phyloP scores from a whole-genome alignment of 2,888 invertebrate species.

The Adelphocoris suturalis region DNA sequence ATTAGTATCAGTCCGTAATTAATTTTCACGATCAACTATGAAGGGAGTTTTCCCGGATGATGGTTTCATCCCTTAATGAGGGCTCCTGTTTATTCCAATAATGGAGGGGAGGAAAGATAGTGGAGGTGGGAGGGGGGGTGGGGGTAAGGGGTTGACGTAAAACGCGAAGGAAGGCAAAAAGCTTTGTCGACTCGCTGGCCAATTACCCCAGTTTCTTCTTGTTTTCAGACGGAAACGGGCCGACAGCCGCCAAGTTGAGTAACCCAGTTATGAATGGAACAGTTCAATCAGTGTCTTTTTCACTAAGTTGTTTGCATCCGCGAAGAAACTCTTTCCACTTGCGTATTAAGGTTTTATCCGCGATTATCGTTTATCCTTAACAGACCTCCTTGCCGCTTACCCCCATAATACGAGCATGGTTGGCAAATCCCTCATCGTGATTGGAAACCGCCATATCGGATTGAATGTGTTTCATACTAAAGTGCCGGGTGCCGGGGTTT shows the following conservation, averaged over 20 bases:
- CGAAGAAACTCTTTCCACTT: background rate
- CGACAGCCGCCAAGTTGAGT: conserved; percentile 16
- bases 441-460: no score
- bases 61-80: background rate
- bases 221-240: conserved; percentile 38
- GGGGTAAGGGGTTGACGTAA: background rate
- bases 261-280: conserved; percentile 45
- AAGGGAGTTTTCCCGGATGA: background rate
- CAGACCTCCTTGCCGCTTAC: no score
- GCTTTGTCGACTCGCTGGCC: background rate
- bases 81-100: background rate
- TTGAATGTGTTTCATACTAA: no score
- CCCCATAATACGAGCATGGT: no score
- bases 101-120: background rate
- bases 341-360: background rate
- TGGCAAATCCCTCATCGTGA: no score
- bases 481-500: no score
- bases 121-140: background rate
- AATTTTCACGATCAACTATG: no score
- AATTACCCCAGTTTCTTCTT: conserved; percentile 37
- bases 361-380: no score
- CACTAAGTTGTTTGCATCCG: background rate
- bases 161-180: background rate
- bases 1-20: no score
- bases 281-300: conserved; percentile 33